Conservation (phyloP, 2,888 invertebrate genomes). For the Pristionchus japonicus region DNA sequence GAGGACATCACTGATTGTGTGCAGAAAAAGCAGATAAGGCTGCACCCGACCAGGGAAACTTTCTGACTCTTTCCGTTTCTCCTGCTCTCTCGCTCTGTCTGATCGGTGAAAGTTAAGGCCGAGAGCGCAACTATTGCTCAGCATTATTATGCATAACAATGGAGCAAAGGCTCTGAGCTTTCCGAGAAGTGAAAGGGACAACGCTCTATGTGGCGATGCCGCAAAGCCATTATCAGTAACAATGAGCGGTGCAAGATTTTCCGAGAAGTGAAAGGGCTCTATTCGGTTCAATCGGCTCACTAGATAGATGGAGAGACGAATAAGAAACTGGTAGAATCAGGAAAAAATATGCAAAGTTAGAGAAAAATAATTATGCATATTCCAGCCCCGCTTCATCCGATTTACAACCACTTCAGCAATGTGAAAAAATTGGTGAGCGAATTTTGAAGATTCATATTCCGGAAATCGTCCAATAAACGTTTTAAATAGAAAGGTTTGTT, state of each 20-base stretch:
- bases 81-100: background rate
- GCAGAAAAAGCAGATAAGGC: background rate
- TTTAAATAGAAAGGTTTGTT: too few relatives aligned
- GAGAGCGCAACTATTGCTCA: background rate
- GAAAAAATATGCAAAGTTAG: background rate
- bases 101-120: background rate
- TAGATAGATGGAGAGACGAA: background rate
- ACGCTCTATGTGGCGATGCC: too few relatives aligned
- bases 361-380: background rate
- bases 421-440: constrained; percentile 12
- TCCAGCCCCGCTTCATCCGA: constrained; percentile 7
- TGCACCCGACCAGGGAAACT: background rate
- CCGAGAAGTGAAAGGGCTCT: background rate
- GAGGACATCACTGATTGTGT: background rate
- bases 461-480: too few relatives aligned
- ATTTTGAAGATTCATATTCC: too few relatives aligned
- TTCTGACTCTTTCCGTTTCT: background rate
- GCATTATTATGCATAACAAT: background rate
- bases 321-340: background rate
- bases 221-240: too few relatives aligned
- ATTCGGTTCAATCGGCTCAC: background rate
- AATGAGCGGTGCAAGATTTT: too few relatives aligned
- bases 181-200: background rate
- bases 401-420: constrained; percentile 11
- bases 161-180: background rate